Evolutionary conservation across 2,113 vertebrate genomes (phyloP), one percentile per base, ranked within the genome.

Genomic region (Paramormyrops kingsleyae): DNA sequence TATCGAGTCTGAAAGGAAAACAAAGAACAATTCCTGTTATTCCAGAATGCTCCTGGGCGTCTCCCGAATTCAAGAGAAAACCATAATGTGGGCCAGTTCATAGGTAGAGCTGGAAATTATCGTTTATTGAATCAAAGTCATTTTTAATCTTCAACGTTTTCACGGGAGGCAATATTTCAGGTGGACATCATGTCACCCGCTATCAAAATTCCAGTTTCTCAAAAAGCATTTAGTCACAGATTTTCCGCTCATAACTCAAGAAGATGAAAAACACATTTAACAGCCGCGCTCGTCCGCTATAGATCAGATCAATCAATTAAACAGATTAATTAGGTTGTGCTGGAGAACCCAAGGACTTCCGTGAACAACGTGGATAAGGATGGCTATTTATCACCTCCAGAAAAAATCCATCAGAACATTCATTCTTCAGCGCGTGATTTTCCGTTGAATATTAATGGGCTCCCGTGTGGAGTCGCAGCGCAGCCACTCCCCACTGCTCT

Each of bases 241-340:
- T 88, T 83, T 77, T 92, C 47, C 90, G 74, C 91, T 62, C 94
- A 91, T 94, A 95, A 94, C 90, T 95, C 91, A 89, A 85, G 91
- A 92, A 94, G 94, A 96, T 95, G 94, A 94, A 96, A 95, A 95
- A 91, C 52, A 70, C 87, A 42, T 94, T 96, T 95, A 94, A 93
- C 92, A 87, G 91, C 88, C 93, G 92, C 92, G 89, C 91, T 94
- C 87, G 92, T 95, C 94, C 95, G 90, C 92, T 92, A 49, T 91
- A 89, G 93, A 89, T 91, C 94, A 92, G 91, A 94, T 96, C 94
- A 93, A 94, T 96, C 95, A 95, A 96, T 96, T 95, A 96, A 95
- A 92, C 90, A 92, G 93, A 95, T 95, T 95, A 96, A 96, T 97
- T 94, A 96, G 95, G 91, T 92, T 88, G 90, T 92, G 90, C 92